Evolutionary conservation across 2,888 invertebrate species (phyloP).

Genomic region (Dasysyrphus tricinctus): DNA sequence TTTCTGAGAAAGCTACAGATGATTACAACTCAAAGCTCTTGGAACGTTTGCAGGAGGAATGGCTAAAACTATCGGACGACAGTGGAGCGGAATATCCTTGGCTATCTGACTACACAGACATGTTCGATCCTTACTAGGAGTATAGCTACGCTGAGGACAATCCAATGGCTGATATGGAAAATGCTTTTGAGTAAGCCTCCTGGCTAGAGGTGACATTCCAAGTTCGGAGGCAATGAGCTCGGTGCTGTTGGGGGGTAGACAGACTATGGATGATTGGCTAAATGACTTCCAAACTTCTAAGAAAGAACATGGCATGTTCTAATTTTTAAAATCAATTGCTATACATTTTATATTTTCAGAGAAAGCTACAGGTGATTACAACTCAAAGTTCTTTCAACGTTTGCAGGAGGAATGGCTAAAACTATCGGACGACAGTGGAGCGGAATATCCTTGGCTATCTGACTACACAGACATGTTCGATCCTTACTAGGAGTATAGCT

Average conservation of each 20-base stretch:
- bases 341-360: constrained; percentile 78
- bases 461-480: constrained; percentile 87
- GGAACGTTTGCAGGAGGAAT: constrained; percentile 89
- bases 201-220: too few relatives aligned
- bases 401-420: constrained; percentile 91
- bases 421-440: constrained; percentile 84
- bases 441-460: constrained; percentile 89
- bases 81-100: constrained; percentile 86
- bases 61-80: constrained; percentile 88
- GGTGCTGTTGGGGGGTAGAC: constrained; percentile 82
- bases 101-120: constrained; percentile 88
- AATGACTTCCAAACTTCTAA: constrained; percentile 85
- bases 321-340: not conserved
- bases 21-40: constrained; percentile 86
- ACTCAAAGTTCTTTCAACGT: constrained; percentile 86
- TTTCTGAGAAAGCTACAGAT: constrained; percentile 85
- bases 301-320: constrained; percentile 84
- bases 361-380: constrained; percentile 86
- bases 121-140: constrained; percentile 87
- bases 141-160: constrained; percentile 88
- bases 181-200: constrained; percentile 94
- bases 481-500: constrained; percentile 85
- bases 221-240: constrained; percentile 84
- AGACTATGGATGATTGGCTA: constrained; percentile 80
- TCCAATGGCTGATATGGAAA: constrained; percentile 90